These are phyloP conservation scores for Drosophila lacteicornis DNA, from an alignment of 1,140 invertebrate genomes.

Conservation along the genomic window DNA sequence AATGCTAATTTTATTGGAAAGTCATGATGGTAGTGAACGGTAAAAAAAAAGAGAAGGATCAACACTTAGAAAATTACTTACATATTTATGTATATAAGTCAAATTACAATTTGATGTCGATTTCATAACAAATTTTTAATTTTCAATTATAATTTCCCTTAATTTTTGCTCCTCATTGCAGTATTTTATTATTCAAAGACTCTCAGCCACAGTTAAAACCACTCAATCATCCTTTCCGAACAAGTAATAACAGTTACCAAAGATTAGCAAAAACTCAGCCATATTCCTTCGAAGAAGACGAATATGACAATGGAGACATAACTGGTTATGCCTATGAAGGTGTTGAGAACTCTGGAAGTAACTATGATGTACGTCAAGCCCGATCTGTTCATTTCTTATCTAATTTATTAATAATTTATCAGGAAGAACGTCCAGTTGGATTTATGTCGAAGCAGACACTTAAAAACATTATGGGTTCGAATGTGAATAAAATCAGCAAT, in stretches of 20 bases:
- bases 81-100: no score
- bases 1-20: no score
- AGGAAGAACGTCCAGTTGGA: conserved; percentile 18
- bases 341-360: conserved; percentile 1
- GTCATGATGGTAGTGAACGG: no score
- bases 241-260: not conserved
- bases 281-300: conserved; percentile 24
- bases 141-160: not conserved
- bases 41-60: no score
- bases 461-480: not conserved
- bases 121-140: no score
- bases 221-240: not conserved
- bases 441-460: conserved; percentile 1
- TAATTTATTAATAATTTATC: not conserved
- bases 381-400: not conserved
- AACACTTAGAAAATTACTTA: no score
- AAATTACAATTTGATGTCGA: no score
- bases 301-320: conserved; percentile 64
- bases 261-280: not conserved
- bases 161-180: not conserved
- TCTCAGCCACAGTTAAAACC: not conserved
- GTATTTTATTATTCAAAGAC: not conserved
- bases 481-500: conserved; percentile 45
- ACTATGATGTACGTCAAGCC: conserved; percentile 23
- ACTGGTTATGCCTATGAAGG: conserved; percentile 65